phyloP scores from a whole-genome alignment of 2,888 invertebrate genomes.

The Dolomedes plantarius region DNA sequence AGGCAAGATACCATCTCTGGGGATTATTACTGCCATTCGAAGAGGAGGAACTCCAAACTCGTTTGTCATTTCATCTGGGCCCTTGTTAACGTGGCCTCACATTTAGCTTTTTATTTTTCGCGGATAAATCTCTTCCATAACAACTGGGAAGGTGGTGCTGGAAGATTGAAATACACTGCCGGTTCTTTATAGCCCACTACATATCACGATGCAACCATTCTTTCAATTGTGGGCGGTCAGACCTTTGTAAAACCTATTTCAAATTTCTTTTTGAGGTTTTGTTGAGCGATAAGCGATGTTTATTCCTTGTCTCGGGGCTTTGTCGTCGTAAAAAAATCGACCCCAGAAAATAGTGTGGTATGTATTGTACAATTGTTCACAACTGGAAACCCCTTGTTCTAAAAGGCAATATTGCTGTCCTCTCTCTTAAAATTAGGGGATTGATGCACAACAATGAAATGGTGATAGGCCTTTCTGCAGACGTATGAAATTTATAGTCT shows the following conservation, averaged over 20 bases:
- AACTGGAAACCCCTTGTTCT: too few species aligned
- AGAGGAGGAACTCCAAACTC: conserved; percentile 19
- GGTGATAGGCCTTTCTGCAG: too few species aligned
- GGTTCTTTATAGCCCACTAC: conserved; percentile 21
- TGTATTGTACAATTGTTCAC: too few species aligned
- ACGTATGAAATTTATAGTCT: too few species aligned
- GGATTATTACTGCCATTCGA: conserved; percentile 50
- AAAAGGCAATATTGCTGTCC: too few species aligned
- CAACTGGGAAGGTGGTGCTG: conserved; percentile 22
- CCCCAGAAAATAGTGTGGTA: too few species aligned
- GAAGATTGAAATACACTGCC: conserved; percentile 43
- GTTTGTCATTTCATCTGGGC: conserved; percentile 59
- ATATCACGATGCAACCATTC: conserved; percentile 7
- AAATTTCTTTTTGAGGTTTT: background rate
- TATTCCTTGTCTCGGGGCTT: too few species aligned
- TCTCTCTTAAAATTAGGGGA: too few species aligned
- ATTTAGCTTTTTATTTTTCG: conserved; percentile 47
- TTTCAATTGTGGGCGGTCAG: conserved; percentile 43
- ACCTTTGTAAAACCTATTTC: background rate
- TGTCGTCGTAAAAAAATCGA: too few species aligned
- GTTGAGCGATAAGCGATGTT: background rate
- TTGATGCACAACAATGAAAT: too few species aligned
- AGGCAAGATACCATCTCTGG: conserved; percentile 38
- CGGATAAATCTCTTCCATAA: conserved; percentile 37
- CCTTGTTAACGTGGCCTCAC: conserved; percentile 51